Conservation (phyloP, 2,113 vertebrate species). For the Lichenostomus cassidix region DNA sequence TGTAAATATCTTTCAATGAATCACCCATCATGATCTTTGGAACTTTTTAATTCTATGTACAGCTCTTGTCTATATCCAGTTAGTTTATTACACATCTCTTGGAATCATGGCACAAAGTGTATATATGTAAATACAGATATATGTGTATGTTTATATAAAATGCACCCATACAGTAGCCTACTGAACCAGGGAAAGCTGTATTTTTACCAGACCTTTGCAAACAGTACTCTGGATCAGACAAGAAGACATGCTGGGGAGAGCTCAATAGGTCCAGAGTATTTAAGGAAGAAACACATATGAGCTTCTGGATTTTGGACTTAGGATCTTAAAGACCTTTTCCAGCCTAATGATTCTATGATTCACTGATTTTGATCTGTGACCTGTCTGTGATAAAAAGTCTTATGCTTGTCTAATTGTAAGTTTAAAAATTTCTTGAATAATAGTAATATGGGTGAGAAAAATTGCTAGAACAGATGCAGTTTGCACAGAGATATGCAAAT, state of each 20-base stretch:
- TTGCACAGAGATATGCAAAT: neutral
- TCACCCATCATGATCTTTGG: neutral
- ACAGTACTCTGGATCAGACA: neutral
- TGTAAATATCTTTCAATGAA: neutral
- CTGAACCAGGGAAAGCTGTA: neutral
- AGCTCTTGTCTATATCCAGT: neutral
- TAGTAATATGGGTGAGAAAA: neutral
- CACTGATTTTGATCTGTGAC: neutral
- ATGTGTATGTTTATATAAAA: neutral
- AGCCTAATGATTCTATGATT: neutral
- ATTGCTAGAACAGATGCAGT: neutral
- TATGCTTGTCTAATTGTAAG: neutral
- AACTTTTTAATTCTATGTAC: neutral
- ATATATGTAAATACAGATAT: neutral
- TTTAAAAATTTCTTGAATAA: neutral
- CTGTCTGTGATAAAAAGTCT: neutral
- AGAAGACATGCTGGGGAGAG: accelerated
- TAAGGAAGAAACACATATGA: neutral
- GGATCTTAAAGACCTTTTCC: neutral
- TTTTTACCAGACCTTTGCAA: neutral
- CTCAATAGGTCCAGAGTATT: neutral
- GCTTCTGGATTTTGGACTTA: neutral
- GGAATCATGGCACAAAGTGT: neutral
- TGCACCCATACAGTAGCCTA: neutral
- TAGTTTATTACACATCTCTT: neutral